Conservation (phyloP, 2,113 vertebrate genomes). For the Passer domesticus region DNA sequence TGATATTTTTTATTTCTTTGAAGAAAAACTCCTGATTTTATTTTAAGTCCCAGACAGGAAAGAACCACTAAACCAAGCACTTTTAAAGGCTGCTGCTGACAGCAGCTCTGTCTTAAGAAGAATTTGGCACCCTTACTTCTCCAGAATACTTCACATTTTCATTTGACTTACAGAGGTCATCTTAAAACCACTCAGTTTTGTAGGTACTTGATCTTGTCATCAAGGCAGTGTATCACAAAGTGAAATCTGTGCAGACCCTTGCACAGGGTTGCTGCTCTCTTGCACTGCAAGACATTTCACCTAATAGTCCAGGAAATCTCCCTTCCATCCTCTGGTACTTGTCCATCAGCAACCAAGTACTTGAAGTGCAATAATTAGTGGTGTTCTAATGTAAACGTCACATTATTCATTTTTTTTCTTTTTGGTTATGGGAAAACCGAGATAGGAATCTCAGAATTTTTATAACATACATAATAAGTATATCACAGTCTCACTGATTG, state of each 20-base stretch:
- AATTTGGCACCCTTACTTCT: neutral
- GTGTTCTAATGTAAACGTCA: neutral
- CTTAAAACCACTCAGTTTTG: neutral
- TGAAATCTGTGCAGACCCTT: neutral
- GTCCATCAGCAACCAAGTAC: neutral
- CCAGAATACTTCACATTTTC: neutral
- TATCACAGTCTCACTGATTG: neutral
- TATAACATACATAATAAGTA: neutral
- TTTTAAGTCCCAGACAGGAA: neutral
- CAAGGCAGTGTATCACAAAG: neutral
- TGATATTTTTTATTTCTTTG: neutral
- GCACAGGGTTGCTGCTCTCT: neutral
- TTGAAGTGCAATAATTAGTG: neutral
- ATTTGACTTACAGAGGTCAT: neutral
- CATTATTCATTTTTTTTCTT: neutral
- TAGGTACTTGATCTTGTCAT: neutral
- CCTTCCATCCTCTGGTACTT: neutral
- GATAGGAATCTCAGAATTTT: neutral
- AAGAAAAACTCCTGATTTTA: neutral
- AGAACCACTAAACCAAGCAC: neutral
- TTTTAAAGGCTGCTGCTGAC: neutral
- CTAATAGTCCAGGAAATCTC: neutral
- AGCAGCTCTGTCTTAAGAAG: neutral
- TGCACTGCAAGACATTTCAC: neutral
- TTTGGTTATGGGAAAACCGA: neutral